Base-by-base conservation (phyloP, 2,797 vertebrate species). In the Antrozous pallidus region DNA sequence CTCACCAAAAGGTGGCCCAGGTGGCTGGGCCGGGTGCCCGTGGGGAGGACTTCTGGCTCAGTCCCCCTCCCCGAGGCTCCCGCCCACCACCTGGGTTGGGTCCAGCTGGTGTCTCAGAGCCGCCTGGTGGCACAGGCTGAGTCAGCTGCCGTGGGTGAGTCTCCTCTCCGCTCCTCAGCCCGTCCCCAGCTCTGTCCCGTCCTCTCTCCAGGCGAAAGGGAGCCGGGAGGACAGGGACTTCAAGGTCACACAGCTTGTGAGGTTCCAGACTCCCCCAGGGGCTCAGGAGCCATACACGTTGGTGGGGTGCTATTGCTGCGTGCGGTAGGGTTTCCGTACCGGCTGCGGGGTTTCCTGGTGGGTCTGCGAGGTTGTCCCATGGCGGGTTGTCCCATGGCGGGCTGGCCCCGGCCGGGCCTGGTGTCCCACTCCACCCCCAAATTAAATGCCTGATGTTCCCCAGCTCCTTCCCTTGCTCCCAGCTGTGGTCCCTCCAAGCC, bases 81-180 rank as follows among this genome's bases (percentile, higher is more conserved):
- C 33, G 0, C 92, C 63, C 83, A 89, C 80, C 42, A 7, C 54
- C 81, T 94, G 86, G 87, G 67, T 22, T 4, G 24, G 61, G 86
- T 94, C 91, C 91, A 87, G 89, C 88, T 88, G 22, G 24, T 78
- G 69, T 77, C 88, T 95, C 77, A 0, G 63, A 61, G 86, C 86
- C 47, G 89, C 93, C 89, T 81, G 75, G 74, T 79, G 89, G 92
- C 88, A 36, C 33, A 18, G 90, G 91, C 93, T 90, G 87, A 85
- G 80, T 95, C 93, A 91, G 87, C 95, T 6, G 22, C 38, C 22
- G 8, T 86, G 92, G 95, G 54, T 4, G 47, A 3, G 45, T 71
- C 87, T 94, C 40, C 83, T 28, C 0, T 31, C 28, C 47, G 77
- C n/a, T 82, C 58, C 71, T 51, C 71, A 71, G 70, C 79, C 79